A percentile compares a stretch with the other conserved stretches of the same genome.
Conservation (phyloP, 2,888 invertebrate species). For the Acanthacorydalis orientalis region DNA sequence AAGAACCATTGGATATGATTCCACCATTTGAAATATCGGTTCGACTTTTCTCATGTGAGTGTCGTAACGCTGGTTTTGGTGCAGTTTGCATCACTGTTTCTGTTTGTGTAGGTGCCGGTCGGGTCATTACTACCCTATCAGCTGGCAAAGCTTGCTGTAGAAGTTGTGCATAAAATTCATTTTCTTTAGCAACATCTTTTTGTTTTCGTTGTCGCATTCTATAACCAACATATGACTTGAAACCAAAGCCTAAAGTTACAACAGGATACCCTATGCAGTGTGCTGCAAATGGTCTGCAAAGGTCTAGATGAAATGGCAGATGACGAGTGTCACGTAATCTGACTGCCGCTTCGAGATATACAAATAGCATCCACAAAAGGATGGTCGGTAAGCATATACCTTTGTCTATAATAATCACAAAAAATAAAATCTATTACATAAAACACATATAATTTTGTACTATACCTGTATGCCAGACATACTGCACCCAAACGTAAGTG, state of each 20-base stretch:
- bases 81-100: constrained; percentile 4
- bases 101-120: background rate
- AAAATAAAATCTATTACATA: background rate
- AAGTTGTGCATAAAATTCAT: constrained; percentile 86
- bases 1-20: background rate
- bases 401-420: constrained; percentile 19
- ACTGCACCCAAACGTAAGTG: constrained; percentile 98
- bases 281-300: constrained; percentile 91
- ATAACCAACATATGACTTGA: constrained; percentile 83
- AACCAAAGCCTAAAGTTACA: constrained; percentile 88
- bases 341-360: constrained; percentile 86
- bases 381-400: constrained; percentile 91
- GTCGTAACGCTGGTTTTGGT: constrained; percentile 9
- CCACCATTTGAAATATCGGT: constrained; percentile 13
- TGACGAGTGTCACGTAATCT: constrained; percentile 68
- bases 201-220: constrained; percentile 82
- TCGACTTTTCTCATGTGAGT: constrained; percentile 10
- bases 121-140: constrained; percentile 26
- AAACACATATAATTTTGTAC: background rate
- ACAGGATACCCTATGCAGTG: constrained; percentile 92
- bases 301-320: constrained; percentile 71
- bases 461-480: constrained; percentile 92
- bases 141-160: constrained; percentile 79
- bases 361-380: constrained; percentile 82
- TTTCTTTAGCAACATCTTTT: constrained; percentile 84